Evolutionary conservation across 2,888 invertebrate species (phyloP), one percentile per base, ranked within the genome.

Genomic region (Embidobia sp.): DNA sequence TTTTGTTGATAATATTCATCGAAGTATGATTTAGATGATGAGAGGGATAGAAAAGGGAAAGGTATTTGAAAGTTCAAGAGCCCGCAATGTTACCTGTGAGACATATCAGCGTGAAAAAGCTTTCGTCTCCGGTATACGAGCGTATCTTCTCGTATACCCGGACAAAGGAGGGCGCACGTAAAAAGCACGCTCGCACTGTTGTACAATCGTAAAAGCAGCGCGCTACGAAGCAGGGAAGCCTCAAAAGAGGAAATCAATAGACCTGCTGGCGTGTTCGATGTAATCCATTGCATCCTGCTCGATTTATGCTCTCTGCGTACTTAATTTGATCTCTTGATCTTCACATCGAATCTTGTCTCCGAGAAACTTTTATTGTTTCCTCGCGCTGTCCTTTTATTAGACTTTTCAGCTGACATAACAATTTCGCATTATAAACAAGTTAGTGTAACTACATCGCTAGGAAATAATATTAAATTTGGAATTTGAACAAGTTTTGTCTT

Each of bases 221-320:
- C 55, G 27, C 69, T 46, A 27, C 53, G 51, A 67, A 44, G 22
- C 63, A 55, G 75, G 57, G 73, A 76, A 76, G 73, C 61, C 76
- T 70, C 73, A 70, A 69, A 76, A 79, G 73, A 73, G 69, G 73
- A 79, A 73, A 77, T 78, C 78, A 75, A 78, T 78, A 78, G 78
- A 67, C 70, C 61, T 29, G 55, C 66, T 49, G 70, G 40, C 64
- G 64, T 66, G 67, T 66, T 76, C 72, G 35, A 72, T 72, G 72
- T 72, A 72, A 77, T 77, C 69, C 66, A 49, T 59, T 46, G 59
- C 76, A 53, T 64, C 53, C 66, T 40, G 40, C 67, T 46, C 33
- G 72, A 72, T 77, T 77, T 72, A 72, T 72, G 66, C 59, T 53
- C 61, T 40, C 72, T 40, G 31, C 66, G 57, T 49, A 46, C 48